These are phyloP conservation scores for Heliothis peltigera DNA, from an alignment of 2,888 invertebrate genomes.

Conservation along the genomic window DNA sequence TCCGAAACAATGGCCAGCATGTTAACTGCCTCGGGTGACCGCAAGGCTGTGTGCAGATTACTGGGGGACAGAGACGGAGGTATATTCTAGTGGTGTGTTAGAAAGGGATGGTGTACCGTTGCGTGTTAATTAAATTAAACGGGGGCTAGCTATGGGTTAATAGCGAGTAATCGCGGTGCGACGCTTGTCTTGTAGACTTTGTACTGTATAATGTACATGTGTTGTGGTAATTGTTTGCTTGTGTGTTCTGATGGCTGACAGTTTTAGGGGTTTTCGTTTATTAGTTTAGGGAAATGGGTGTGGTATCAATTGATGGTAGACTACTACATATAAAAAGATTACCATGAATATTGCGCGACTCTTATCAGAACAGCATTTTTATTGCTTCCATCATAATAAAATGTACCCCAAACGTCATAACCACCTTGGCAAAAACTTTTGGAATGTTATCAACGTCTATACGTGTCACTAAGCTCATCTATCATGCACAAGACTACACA, in stretches of 20 bases:
- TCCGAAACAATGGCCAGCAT: constrained; percentile 81
- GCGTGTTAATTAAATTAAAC: constrained; percentile 72
- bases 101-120: constrained; percentile 53
- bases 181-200: constrained; percentile 64
- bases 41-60: constrained; percentile 72
- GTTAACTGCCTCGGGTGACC: constrained; percentile 80
- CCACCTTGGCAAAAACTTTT: too few species aligned
- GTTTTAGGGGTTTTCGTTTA: constrained; percentile 5
- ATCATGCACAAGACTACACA: neutral
- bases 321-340: too few species aligned
- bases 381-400: too few species aligned
- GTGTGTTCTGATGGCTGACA: constrained; percentile 23
- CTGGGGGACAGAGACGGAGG: constrained; percentile 50
- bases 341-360: too few species aligned
- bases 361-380: too few species aligned
- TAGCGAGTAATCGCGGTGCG: constrained; percentile 68
- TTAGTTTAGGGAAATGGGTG: neutral
- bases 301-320: too few species aligned
- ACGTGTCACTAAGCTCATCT: too few species aligned
- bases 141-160: constrained; percentile 69
- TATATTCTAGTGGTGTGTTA: constrained; percentile 15
- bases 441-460: too few species aligned
- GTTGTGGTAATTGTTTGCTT: constrained; percentile 60
- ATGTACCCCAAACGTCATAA: too few species aligned
- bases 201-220: constrained; percentile 55